Evolutionary conservation across 2,113 vertebrate genomes (phyloP), one percentile per base, ranked within the genome.

Genomic region (Acanthisitta chloris): DNA sequence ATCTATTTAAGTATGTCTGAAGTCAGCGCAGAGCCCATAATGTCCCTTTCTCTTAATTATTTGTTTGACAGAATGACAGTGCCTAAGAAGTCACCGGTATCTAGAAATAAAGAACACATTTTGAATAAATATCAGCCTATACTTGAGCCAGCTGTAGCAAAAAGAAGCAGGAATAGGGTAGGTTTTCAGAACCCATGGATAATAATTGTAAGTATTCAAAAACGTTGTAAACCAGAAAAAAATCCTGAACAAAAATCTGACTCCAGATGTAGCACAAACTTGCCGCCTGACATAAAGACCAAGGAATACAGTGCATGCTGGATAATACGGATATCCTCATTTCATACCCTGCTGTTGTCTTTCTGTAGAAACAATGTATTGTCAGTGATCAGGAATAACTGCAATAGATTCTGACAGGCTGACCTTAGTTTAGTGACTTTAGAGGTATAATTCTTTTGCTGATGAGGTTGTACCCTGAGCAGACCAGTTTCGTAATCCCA

Each of bases 1-100:
- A 90, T 71, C 38, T 80, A 62, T 61, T 70, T 73, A 85, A 87
- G 57, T 28, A 20, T 61, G 43, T 62, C 45, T 91, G 61, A 95
- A 95, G 74, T 87, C 40, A 81, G 14, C 4, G 17, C 11, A 71
- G 77, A 87, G 70, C 28, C 33, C 24, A 26, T 79, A 52, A 65
- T 26, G 17, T 78, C 40, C 34, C 17, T 76, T 89, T 62, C 28
- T n/a, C 45, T 66, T 70, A 70, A 70, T 81, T 79, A 61, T 46
- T 81, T 84, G 7, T 77, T 84, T 0, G 7, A 74, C 25, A 59
- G 52, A 82, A 87, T 43, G 29, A 46, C 58, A 48, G 6, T 8
- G 7, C 26, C 14, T n/a, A n/a, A 86, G 38, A 62, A 83, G 48
- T 85, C 66, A 26, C 21, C 3, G 42, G 8, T 51, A 20, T 38